These are phyloP conservation scores for Drosophila tristis DNA, from an alignment of 1,140 invertebrate species.

Conservation along the genomic window DNA sequence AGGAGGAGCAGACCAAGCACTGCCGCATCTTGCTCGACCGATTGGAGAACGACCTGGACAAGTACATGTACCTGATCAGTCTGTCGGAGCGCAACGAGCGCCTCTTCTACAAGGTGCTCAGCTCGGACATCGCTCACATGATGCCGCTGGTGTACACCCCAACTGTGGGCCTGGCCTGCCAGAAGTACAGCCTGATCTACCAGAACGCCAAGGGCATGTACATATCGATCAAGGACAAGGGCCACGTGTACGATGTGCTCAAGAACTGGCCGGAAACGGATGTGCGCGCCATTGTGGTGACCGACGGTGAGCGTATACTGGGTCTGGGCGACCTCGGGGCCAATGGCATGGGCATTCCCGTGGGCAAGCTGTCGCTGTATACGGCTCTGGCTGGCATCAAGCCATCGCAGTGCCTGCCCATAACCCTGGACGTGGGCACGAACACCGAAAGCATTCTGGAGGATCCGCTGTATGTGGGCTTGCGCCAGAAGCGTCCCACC, in stretches of 20 bases:
- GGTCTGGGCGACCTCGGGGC: slow-evolving; percentile 97
- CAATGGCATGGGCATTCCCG: slow-evolving; percentile 98
- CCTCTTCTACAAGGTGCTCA: slow-evolving; percentile 96
- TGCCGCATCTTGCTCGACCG: slow-evolving; percentile 91
- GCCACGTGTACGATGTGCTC: slow-evolving; percentile 94
- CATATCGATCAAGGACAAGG: slow-evolving; percentile 98
- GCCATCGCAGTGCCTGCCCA: slow-evolving; percentile 95
- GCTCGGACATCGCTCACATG: slow-evolving; percentile 95
- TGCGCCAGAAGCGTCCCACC: slow-evolving; percentile 92
- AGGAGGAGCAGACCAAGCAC: slow-evolving; percentile 92
- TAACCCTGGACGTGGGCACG: slow-evolving; percentile 97
- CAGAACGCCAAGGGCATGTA: slow-evolving; percentile 94
- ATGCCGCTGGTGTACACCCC: slow-evolving; percentile 88
- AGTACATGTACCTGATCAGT: slow-evolving; percentile 93
- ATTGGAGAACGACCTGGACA: slow-evolving; percentile 92
- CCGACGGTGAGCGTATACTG: slow-evolving; percentile 97
- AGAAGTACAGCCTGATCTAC: slow-evolving; percentile 84
- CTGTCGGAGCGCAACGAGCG: slow-evolving; percentile 96
- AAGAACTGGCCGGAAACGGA: slow-evolving; percentile 86
- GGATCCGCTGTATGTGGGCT: slow-evolving; percentile 97
- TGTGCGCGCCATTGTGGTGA: slow-evolving; percentile 96
- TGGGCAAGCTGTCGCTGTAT: slow-evolving; percentile 97
- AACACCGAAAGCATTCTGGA: slow-evolving; percentile 93
- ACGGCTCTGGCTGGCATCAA: slow-evolving; percentile 97
- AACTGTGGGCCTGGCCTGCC: slow-evolving; percentile 90